Evolutionary conservation across 2,797 vertebrate genomes (phyloP), one percentile per base, ranked within the genome.

Genomic region (Acanthis flammea): DNA sequence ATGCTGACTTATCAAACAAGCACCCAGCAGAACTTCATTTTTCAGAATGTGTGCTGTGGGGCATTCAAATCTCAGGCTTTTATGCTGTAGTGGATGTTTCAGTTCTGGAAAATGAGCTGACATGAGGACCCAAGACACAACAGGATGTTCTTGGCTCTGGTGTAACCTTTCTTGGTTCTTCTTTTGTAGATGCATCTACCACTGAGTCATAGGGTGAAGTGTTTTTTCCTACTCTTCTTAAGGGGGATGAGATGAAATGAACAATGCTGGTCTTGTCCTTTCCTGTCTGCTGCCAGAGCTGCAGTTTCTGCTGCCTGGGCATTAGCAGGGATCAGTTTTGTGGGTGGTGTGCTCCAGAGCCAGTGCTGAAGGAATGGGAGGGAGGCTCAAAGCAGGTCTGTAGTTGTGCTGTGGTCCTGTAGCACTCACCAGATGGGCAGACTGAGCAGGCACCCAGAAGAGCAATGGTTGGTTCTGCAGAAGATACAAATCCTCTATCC

Each of bases 91-190:
- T 33, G 33, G 62, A 45, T 70, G 31, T 92, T 86, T 92, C 53
- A 62, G 28, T 48, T 92, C 77, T 94, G 83, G 77, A 92, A 93
- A 93, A 73, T 9, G 19, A 90, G 22, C 50, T 68, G 66, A 35
- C 30, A 42, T 13, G 1, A 5, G 66, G 55, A 55, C 22, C 21
- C 53, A 42, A 76, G 70, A 86, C 66, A 60, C 30, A 92, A 86
- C 76, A 88, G 86, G 83, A 95, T 77, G 68, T n/a, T 28, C 70
- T 90, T 5, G 8, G 47, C 50, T 51, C 33, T 60, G 24, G 62
- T 63, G 63, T 21, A 66, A 9, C 27, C 3, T 42, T 77, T 85
- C 57, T 70, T 92, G 68, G 27, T 86, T 90, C 61, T 83, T 79
- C 55, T 92, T 91, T 83, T 2, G 1, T 47, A 86, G 79, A 61